Evolutionary conservation across 2,113 vertebrate species (phyloP).

Genomic region (Theristicus caerulescens): DNA sequence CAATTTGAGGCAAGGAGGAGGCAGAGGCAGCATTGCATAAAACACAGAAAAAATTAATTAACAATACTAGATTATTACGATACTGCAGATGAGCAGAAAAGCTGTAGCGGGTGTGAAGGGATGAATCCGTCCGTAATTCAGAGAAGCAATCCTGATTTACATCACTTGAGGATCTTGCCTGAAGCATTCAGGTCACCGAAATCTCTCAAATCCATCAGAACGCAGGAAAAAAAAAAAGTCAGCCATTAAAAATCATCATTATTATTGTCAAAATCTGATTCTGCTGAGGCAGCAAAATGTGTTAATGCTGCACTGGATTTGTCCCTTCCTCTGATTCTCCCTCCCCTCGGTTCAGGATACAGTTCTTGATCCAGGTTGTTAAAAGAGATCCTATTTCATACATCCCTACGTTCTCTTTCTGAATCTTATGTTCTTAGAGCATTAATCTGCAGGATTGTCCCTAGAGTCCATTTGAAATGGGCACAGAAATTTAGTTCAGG

Average conservation of each 20-base stretch:
- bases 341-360: background rate
- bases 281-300: background rate
- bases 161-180: background rate
- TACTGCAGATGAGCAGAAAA: background rate
- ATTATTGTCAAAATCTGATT: background rate
- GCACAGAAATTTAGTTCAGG: constrained; percentile 63
- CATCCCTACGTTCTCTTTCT: constrained; percentile 22
- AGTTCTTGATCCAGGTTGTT: constrained; percentile 58
- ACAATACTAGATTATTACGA: background rate
- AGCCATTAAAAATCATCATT: background rate
- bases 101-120: background rate
- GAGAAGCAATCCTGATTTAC: background rate
- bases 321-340: background rate
- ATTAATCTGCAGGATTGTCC: constrained; percentile 68
- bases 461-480: constrained; percentile 64
- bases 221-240: background rate
- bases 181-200: constrained; percentile 33
- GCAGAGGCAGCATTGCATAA: constrained; percentile 5
- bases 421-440: constrained; percentile 57
- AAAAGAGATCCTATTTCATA: constrained; percentile 66
- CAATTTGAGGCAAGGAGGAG: background rate
- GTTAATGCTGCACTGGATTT: constrained; percentile 3
- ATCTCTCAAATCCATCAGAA: constrained; percentile 28
- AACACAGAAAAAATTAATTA: background rate
- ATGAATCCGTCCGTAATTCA: background rate